Percentiles rank a stretch among this genome's conserved stretches.
phyloP scores from a whole-genome alignment of 2,888 invertebrate species.

The Eupithecia subfuscata region DNA sequence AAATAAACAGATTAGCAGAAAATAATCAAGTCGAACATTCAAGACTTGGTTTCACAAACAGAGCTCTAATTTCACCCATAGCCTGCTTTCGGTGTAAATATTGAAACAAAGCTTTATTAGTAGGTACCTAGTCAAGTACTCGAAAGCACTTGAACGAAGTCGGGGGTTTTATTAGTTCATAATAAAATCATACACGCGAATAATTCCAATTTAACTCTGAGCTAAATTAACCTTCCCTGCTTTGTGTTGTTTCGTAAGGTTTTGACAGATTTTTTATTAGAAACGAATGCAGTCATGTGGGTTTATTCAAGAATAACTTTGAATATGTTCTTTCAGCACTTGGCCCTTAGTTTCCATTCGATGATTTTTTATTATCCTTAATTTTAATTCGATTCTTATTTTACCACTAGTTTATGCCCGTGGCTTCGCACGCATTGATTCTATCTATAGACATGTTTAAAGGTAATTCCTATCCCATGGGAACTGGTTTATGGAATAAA shows the following conservation, averaged over 20 bases:
- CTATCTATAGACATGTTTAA: too few species aligned
- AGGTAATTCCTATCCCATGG: too few species aligned
- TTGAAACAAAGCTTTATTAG: constrained; percentile 30
- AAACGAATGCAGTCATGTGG: background rate
- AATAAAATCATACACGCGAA: constrained; percentile 44
- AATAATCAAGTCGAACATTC: background rate
- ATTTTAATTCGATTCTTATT: background rate
- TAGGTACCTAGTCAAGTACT: background rate
- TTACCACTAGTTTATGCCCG: background rate
- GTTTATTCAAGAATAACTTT: background rate
- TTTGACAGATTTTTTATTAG: background rate
- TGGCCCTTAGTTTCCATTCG: background rate
- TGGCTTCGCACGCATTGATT: too few species aligned
- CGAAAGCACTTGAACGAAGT: constrained; percentile 38
- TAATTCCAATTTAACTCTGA: constrained; percentile 31
- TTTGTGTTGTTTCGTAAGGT: constrained; percentile 14
- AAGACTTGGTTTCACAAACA: background rate
- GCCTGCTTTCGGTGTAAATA: constrained; percentile 12
- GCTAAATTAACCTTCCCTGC: constrained; percentile 24
- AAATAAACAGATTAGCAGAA: background rate
- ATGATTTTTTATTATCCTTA: background rate
- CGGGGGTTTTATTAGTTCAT: constrained; percentile 41
- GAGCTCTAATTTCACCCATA: background rate
- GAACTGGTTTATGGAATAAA: too few species aligned
- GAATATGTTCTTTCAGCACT: background rate